Evolutionary conservation across 2,113 vertebrate genomes (phyloP), one percentile per base, ranked within the genome.

Genomic region (Sinocyclocheilus rhinocerous): DNA sequence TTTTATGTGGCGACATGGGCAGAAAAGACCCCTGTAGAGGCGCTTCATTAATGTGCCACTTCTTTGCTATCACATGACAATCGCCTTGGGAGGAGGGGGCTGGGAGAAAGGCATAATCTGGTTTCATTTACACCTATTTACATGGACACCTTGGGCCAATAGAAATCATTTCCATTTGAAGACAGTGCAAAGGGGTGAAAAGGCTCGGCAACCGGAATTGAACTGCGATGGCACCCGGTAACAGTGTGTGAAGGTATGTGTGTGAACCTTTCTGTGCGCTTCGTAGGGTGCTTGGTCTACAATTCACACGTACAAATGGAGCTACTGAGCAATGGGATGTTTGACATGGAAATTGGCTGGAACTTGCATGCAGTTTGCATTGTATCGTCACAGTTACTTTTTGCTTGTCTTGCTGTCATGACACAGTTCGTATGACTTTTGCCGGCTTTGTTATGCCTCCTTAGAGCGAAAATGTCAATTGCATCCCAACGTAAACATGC

Each of bases 31-130:
- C 97, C 97, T 96, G 97, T 96, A 96, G 96, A 96, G 97, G 96
- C 95, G 97, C 97, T 97, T 97, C 97, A 98, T 98, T 99, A 98
- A 97, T 96, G 98, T 98, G 97, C 97, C 97, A 97, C 97, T 97
- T 97, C 97, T 98, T 96, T 94, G 96, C 97, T 97, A 98, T 98
- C 97, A 98, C 97, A 97, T 97, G 98, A 99, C 98, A 98, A 97
- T 97, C 95, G 97, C 96, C 96, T 94, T 95, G 97, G 97, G 97
- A 97, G 97, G 96, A 94, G 95, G 95, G 92, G 82, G 91, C 91
- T 91, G 94, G 93, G 94, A 95, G 95, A 96, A 95, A 94, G 95
- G 96, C 95, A 96, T 95, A 97, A 97, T 97, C 97, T 94, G 96
- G 95, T 97, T 98, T 97, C 97, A 97, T 97, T 97, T 97, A 96